These are phyloP conservation scores for Zeus faber DNA, from an alignment of 2,113 vertebrate genomes.

Conservation along the genomic window DNA sequence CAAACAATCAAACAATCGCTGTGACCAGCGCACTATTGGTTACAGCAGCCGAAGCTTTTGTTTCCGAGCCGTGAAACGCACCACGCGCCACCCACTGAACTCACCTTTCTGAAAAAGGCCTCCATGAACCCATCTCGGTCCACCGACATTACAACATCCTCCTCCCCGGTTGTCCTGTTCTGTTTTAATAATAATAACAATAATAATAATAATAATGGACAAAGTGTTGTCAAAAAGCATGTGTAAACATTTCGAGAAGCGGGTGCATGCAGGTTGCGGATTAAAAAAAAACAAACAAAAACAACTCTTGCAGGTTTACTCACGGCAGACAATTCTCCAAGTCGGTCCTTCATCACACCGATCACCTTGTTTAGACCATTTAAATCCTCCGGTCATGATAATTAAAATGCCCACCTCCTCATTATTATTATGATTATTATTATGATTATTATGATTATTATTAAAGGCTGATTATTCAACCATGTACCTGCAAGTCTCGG, in stretches of 20 bases:
- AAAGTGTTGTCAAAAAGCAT: not conserved
- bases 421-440: too few relatives aligned
- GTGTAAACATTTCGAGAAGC: too few relatives aligned
- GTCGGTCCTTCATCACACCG: slow-evolving; percentile 85
- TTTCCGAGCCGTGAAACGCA: not conserved
- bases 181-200: slow-evolving; percentile 41
- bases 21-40: too few relatives aligned
- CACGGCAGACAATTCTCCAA: slow-evolving; percentile 83
- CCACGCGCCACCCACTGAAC: too few relatives aligned
- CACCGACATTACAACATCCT: slow-evolving; percentile 75
- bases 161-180: slow-evolving; percentile 78
- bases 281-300: too few relatives aligned
- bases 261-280: too few relatives aligned
- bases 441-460: too few relatives aligned
- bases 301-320: slow-evolving; percentile 55
- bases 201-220: not conserved
- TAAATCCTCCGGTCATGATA: slow-evolving; percentile 8
- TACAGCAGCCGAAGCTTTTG: too few relatives aligned
- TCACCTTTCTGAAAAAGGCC: slow-evolving; percentile 90
- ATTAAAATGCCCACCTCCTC: too few relatives aligned
- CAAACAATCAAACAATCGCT: too few relatives aligned
- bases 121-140: slow-evolving; percentile 92
- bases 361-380: slow-evolving; percentile 1
- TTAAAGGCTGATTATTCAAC: too few relatives aligned
- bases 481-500: too few relatives aligned